Percentiles rank a stretch among this genome's conserved stretches.
phyloP scores from a whole-genome alignment of 2,797 vertebrate genomes.

The Geranospiza caerulescens region DNA sequence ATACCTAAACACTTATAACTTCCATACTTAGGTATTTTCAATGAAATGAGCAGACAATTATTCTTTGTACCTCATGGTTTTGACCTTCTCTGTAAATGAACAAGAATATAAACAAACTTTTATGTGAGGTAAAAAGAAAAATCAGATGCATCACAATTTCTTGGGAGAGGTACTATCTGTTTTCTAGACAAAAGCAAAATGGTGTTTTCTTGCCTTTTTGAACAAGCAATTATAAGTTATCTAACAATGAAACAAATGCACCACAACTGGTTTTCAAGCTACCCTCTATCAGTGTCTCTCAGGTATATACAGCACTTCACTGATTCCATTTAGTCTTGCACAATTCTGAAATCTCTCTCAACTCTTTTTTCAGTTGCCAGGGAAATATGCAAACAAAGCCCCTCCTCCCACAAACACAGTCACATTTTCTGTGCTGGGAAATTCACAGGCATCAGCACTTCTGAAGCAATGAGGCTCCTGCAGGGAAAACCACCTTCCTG shows the following conservation, averaged over 20 bases:
- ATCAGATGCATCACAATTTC: rapidly evolving
- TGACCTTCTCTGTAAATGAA: background rate
- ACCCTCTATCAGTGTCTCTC: background rate
- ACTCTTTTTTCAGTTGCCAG: background rate
- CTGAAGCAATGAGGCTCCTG: slow-evolving; percentile 13
- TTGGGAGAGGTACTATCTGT: background rate
- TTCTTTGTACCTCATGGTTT: background rate
- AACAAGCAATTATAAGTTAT: background rate
- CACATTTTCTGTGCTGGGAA: slow-evolving; percentile 18
- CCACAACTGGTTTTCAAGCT: background rate
- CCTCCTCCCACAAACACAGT: background rate
- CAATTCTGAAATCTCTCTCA: background rate
- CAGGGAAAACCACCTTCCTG: slow-evolving; percentile 7
- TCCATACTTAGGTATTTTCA: background rate
- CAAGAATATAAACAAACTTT: background rate
- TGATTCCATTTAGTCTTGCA: background rate
- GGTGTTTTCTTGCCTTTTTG: background rate
- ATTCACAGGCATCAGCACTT: slow-evolving; percentile 1
- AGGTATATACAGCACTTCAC: background rate
- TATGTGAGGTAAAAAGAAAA: background rate
- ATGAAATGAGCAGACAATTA: background rate
- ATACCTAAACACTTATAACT: background rate
- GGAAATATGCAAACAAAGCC: slow-evolving; percentile 14
- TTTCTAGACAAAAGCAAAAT: background rate
- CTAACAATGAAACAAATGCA: background rate